These are phyloP conservation scores for Anas georgica DNA, from an alignment of 2,797 vertebrate genomes.

Conservation along the genomic window DNA sequence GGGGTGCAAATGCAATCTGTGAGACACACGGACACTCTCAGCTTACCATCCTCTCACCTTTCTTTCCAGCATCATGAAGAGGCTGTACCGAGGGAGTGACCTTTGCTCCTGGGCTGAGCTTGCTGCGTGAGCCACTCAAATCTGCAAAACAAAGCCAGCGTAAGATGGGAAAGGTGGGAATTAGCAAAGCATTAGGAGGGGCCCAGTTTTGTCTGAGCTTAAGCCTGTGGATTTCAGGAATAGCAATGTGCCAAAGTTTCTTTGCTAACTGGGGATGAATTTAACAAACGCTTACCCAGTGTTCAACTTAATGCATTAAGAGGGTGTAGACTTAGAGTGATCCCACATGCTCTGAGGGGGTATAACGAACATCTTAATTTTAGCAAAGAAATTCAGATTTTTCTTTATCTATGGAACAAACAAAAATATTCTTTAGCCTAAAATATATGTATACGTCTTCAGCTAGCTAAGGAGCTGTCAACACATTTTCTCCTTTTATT, in stretches of 20 bases:
- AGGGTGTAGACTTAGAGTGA: background rate
- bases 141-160: accelerated
- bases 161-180: background rate
- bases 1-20: background rate
- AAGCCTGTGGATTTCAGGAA: background rate
- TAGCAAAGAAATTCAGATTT: background rate
- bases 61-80: accelerated
- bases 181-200: background rate
- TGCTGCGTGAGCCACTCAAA: accelerated
- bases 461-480: background rate
- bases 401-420: background rate
- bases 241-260: background rate
- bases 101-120: background rate
- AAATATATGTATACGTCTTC: background rate
- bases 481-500: background rate
- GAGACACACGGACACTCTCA: accelerated
- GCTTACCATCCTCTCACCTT: background rate
- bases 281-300: background rate
- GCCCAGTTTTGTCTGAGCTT: background rate
- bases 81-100: background rate
- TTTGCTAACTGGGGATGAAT: background rate
- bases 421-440: background rate
- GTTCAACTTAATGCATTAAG: background rate
- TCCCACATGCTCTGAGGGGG: background rate
- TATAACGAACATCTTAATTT: background rate